These are phyloP conservation scores for Odobenus rosmarus DNA, from an alignment of 2,113 vertebrate genomes.

Conservation along the genomic window DNA sequence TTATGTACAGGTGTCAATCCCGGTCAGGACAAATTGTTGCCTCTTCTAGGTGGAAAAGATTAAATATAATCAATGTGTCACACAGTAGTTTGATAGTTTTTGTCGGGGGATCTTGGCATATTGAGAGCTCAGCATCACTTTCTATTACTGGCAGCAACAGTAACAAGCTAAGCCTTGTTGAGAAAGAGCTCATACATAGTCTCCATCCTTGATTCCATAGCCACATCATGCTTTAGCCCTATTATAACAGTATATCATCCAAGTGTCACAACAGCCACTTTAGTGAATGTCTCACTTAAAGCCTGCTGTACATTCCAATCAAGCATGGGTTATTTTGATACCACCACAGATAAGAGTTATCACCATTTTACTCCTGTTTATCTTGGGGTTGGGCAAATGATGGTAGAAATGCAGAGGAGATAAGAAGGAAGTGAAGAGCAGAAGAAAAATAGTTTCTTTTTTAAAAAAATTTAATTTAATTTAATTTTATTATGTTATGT, in stretches of 20 bases:
- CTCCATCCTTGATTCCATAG: neutral
- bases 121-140: neutral
- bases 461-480: too few relatives aligned
- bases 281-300: neutral
- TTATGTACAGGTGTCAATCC: neutral
- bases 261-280: neutral
- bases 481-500: too few relatives aligned
- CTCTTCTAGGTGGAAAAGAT: neutral
- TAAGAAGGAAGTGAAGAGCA: neutral
- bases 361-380: neutral
- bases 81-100: neutral
- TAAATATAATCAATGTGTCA: neutral
- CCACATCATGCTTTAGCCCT: neutral
- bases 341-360: neutral
- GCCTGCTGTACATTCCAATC: neutral
- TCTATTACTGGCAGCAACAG: neutral
- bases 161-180: neutral
- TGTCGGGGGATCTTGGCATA: neutral
- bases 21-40: neutral
- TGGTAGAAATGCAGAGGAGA: neutral
- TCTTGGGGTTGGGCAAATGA: neutral
- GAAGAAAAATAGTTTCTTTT: neutral
- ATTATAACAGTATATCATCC: neutral
- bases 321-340: neutral
- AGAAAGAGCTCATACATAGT: neutral